Conservation (phyloP, 2,888 invertebrate genomes). For the Aplocera efformata region DNA sequence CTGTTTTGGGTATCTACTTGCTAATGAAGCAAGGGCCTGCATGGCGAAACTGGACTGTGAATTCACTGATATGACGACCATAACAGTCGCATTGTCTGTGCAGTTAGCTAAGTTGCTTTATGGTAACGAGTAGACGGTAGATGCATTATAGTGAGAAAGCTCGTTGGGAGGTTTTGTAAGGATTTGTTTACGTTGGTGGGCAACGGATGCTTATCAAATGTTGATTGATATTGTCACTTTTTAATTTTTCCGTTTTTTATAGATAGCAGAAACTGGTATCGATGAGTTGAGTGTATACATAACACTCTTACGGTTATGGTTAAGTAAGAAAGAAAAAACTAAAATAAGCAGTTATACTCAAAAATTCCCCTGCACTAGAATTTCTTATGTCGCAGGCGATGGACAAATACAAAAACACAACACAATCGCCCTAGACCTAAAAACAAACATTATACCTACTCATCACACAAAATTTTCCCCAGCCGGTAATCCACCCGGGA, state of each 20-base stretch:
- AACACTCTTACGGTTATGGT: not conserved
- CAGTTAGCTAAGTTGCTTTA: conserved; percentile 55
- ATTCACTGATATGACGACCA: conserved; percentile 65
- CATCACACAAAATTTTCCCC: too few species aligned
- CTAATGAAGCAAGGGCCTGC: conserved; percentile 70
- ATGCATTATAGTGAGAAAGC: conserved; percentile 29
- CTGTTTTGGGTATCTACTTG: conserved; percentile 77
- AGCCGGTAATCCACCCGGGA: too few species aligned
- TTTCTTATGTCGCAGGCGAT: too few species aligned
- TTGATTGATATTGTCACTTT: conserved; percentile 16
- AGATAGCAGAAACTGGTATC: too few species aligned
- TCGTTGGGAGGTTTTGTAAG: conserved; percentile 23
- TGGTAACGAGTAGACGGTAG: conserved; percentile 39
- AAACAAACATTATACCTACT: too few species aligned
- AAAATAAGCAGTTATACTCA: too few species aligned
- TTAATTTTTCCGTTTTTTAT: too few species aligned
- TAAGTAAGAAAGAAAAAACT: too few species aligned
- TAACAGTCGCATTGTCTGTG: conserved; percentile 58
- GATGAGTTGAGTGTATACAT: too few species aligned
- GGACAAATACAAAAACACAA: too few species aligned
- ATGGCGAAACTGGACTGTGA: conserved; percentile 65
- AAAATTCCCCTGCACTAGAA: too few species aligned
- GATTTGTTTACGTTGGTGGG: conserved; percentile 19
- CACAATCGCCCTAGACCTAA: too few species aligned
- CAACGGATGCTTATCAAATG: conserved; percentile 20